These are phyloP conservation scores for Zaprionus ornatus DNA, from an alignment of 1,140 invertebrate species.

Conservation along the genomic window DNA sequence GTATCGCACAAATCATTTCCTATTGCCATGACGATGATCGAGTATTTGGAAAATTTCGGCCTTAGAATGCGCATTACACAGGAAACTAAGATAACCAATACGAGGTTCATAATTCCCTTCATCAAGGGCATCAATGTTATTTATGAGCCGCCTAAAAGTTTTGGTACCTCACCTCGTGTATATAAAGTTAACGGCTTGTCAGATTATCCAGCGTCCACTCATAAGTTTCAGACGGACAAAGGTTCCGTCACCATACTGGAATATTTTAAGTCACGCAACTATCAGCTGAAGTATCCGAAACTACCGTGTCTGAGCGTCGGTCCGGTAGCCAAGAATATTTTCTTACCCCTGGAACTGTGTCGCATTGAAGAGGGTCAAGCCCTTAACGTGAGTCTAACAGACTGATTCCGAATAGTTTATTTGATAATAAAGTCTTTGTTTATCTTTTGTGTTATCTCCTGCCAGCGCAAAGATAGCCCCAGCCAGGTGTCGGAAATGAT, in stretches of 20 bases:
- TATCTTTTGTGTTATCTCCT: neutral
- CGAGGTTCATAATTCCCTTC: slow-evolving; percentile 17
- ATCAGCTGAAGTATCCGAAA: slow-evolving; percentile 84
- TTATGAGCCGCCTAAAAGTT: slow-evolving; percentile 60
- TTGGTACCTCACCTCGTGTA: slow-evolving; percentile 56
- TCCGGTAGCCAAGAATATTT: slow-evolving; percentile 84
- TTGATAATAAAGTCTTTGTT: neutral
- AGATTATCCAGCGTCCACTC: slow-evolving; percentile 48
- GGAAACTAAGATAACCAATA: neutral
- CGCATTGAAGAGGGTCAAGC: slow-evolving; percentile 87
- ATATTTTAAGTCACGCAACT: slow-evolving; percentile 84
- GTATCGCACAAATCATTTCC: slow-evolving; percentile 89
- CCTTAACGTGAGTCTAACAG: slow-evolving; percentile 62
- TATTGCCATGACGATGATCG: slow-evolving; percentile 83
- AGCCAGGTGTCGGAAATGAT: slow-evolving; percentile 88
- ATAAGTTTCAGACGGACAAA: slow-evolving; percentile 79
- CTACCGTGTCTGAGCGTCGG: slow-evolving; percentile 88
- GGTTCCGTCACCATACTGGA: slow-evolving; percentile 81
- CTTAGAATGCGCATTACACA: neutral
- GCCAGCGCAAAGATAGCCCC: slow-evolving; percentile 84
- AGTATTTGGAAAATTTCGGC: slow-evolving; percentile 66
- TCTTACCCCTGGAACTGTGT: slow-evolving; percentile 87
- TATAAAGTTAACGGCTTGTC: slow-evolving; percentile 85
- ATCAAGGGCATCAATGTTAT: slow-evolving; percentile 61
- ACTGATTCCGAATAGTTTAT: neutral